Evolutionary conservation across 2,113 vertebrate genomes (phyloP).

Genomic region (Pseudonaja textilis): DNA sequence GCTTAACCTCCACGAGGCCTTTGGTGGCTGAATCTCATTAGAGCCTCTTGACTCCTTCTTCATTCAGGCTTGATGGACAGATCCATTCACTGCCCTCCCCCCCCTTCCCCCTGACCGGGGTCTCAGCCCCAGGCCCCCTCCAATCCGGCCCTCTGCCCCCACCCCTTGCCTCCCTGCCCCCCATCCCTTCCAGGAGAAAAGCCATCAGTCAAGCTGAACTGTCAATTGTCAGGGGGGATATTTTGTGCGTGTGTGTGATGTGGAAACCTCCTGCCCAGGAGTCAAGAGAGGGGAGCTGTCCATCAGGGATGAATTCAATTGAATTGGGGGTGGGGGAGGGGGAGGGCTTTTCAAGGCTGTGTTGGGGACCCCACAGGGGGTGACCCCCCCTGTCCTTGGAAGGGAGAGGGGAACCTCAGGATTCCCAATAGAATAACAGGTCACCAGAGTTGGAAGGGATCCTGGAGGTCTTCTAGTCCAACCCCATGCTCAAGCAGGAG

Average conservation of each 20-base stretch:
- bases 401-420: neutral
- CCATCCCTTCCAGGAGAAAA: constrained; percentile 56
- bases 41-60: neutral
- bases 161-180: neutral
- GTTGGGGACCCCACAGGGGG: neutral
- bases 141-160: constrained; percentile 24
- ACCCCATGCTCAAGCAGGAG: neutral
- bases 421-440: neutral
- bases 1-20: neutral
- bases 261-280: constrained; percentile 65
- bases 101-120: neutral
- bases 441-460: neutral
- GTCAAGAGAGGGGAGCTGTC: constrained; percentile 61
- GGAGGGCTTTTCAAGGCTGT: neutral
- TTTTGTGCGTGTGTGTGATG: constrained; percentile 56
- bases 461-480: neutral
- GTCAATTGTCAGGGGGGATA: constrained; percentile 63
- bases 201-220: constrained; percentile 63
- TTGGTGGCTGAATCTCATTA: neutral
- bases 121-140: neutral
- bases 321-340: constrained; percentile 34
- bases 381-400: neutral
- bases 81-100: neutral
- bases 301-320: constrained; percentile 57
- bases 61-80: neutral